Evolutionary conservation across 2,888 invertebrate species (phyloP), one percentile per base, ranked within the genome.

Genomic region (Hedya salicella): DNA sequence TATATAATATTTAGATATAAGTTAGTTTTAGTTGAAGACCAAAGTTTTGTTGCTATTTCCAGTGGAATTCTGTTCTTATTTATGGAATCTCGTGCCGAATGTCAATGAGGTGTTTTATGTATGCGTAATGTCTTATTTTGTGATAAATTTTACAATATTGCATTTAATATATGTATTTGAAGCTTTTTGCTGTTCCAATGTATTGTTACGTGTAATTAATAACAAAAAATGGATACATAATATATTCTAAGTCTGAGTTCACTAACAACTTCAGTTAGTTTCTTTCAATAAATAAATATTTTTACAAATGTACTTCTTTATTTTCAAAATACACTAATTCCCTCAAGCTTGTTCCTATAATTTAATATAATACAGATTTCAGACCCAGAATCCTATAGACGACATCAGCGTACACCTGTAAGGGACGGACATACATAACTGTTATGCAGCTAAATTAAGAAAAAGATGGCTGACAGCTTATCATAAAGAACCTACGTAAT

Each of bases 31-130:
- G 71, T 72, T 68, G 62, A 71, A 80, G 71, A 78, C 85, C 85
- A 85, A 85, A 85, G 85, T 73, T 78, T 75, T 71, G 69, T 75
- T 75, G 71, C 74, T 70, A 63, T 19, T 68, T 61, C 19, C 50
- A 40, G 32, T 64, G 49, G 40, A 66, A 44, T 66, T 62, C 59
- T 42, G 14, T 25, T 59, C 8, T 17, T 50, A 36, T 59, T 36
- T 42, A 9, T 44, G 36, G n/a, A 59, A 52, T 65, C 52, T 52
- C 17, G 8, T 16, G 39, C 14, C 2, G 49, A 32, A 56, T 46
- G 17, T 19, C n/a, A 17, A 16, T 42, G 11, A 42, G 46, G 40
- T 4, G 8, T 19, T 56, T 44, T 39, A 39, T 46, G 8, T 59
- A 11, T 57, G 30, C n/a, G 62, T 57, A 49, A 36, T 59, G 21